phyloP scores from a whole-genome alignment of 2,797 vertebrate species.

The Erethizon dorsatum region DNA sequence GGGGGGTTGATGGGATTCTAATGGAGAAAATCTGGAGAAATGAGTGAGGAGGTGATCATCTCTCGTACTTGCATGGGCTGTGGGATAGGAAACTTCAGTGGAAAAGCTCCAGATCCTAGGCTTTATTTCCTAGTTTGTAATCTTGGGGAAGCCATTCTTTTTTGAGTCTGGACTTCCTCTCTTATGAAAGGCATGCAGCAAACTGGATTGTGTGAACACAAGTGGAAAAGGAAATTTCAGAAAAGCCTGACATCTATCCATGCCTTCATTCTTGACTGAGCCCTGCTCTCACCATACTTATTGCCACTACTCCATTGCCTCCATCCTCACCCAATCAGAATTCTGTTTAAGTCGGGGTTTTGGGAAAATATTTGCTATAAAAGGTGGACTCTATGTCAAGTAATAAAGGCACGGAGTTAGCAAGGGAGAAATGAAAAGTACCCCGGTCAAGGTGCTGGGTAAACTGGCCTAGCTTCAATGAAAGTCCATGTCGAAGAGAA shows the following conservation, averaged over 20 bases:
- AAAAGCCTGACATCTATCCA: background rate
- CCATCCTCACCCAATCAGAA: background rate
- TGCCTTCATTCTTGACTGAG: background rate
- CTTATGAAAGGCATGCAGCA: background rate
- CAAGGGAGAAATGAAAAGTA: background rate
- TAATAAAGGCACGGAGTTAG: background rate
- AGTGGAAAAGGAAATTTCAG: background rate
- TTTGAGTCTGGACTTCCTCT: background rate
- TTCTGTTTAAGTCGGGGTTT: background rate
- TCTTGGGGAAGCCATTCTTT: background rate
- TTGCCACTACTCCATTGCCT: background rate
- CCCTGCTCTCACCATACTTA: background rate
- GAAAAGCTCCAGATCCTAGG: background rate
- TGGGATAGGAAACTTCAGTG: too few relatives aligned
- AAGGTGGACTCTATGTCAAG: background rate
- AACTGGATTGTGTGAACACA: background rate
- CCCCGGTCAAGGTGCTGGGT: background rate
- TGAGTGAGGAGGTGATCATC: background rate
- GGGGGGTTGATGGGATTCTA: too few relatives aligned
- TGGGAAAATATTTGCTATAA: background rate
- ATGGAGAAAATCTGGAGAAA: background rate
- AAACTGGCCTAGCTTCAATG: background rate
- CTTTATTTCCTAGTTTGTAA: background rate
- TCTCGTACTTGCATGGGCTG: background rate
- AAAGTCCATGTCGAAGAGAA: background rate